Conservation (phyloP, 2,113 vertebrate species). For the Nesogale talazaci region DNA sequence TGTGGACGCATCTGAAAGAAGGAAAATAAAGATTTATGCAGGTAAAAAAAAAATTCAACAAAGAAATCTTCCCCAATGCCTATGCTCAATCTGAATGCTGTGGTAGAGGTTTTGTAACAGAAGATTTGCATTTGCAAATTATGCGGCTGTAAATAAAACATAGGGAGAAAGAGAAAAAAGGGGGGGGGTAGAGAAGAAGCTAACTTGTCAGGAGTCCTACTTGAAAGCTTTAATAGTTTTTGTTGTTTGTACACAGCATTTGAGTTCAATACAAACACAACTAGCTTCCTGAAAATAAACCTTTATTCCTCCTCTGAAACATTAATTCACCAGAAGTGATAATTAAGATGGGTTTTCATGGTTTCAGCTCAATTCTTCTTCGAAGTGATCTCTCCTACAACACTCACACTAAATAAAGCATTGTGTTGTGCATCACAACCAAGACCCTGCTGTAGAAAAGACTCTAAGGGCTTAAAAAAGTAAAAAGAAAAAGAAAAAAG, state of each 20-base stretch:
- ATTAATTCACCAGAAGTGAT: conserved; percentile 82
- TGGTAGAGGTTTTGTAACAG: background rate
- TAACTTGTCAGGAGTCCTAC: conserved; percentile 4
- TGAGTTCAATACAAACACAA: conserved; percentile 71
- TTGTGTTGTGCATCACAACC: conserved; percentile 42
- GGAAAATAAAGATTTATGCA: conserved; percentile 76
- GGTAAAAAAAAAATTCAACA: conserved; percentile 18
- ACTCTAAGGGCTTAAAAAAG: conserved; percentile 22
- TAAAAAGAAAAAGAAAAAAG: conserved; percentile 5
- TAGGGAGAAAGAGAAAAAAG: background rate
- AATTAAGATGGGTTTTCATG: conserved; percentile 80
- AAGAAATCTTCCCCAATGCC: conserved; percentile 50
- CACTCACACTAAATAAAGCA: conserved; percentile 77
- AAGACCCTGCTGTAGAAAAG: conserved; percentile 41
- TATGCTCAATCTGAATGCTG: conserved; percentile 32
- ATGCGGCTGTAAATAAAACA: conserved; percentile 59
- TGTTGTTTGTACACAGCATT: conserved; percentile 65
- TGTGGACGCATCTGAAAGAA: conserved; percentile 76
- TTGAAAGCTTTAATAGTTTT: conserved; percentile 40
- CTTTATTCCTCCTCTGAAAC: conserved; percentile 68
- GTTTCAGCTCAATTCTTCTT: conserved; percentile 65
- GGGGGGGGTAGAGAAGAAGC: background rate
- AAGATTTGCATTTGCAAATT: conserved; percentile 45
- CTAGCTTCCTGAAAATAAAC: conserved; percentile 62
- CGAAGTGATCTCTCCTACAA: conserved; percentile 62